Percentiles rank a stretch among this genome's conserved stretches.
Evolutionary conservation across 64 coral and sea anemone species (phyloP).

Genomic region (Actinia tenebrosa): DNA sequence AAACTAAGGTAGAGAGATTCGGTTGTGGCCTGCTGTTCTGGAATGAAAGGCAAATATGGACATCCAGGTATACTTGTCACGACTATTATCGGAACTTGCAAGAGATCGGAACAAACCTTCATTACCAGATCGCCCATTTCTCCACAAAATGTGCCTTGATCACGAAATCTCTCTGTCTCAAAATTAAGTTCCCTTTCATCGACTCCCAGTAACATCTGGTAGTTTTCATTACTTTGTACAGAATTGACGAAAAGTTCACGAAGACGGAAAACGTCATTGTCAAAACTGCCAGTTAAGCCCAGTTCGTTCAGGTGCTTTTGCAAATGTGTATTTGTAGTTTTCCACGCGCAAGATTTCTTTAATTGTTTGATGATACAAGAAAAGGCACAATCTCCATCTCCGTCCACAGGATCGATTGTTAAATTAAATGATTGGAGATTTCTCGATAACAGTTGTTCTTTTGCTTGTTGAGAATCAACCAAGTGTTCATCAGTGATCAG

Average conservation of each 20-base stretch:
- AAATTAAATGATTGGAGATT: conserved; percentile 22
- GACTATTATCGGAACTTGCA: conserved; percentile 68
- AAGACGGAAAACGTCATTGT: conserved; percentile 32
- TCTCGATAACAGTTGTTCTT: background rate
- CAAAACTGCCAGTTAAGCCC: background rate
- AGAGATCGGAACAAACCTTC: conserved; percentile 47
- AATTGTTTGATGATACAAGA: conserved; percentile 8
- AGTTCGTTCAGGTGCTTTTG: background rate
- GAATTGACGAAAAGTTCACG: conserved; percentile 28
- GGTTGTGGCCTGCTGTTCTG: conserved; percentile 40
- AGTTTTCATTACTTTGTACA: conserved; percentile 34
- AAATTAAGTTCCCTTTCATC: conserved; percentile 16
- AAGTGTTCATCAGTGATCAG: background rate
- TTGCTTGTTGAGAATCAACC: background rate
- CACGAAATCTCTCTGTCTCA: conserved; percentile 65
- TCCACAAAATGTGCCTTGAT: conserved; percentile 60
- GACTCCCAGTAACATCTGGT: conserved; percentile 28
- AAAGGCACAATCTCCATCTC: conserved; percentile 48
- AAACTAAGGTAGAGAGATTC: conserved; percentile 61
- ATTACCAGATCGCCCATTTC: conserved; percentile 72
- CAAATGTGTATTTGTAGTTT: background rate
- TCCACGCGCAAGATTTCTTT: background rate
- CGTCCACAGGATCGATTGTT: background rate
- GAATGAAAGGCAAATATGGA: conserved; percentile 63
- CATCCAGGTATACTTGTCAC: conserved; percentile 43